Base-by-base conservation (phyloP, 1,140 invertebrate species). In the Catajapyx aquilonaris region DNA sequence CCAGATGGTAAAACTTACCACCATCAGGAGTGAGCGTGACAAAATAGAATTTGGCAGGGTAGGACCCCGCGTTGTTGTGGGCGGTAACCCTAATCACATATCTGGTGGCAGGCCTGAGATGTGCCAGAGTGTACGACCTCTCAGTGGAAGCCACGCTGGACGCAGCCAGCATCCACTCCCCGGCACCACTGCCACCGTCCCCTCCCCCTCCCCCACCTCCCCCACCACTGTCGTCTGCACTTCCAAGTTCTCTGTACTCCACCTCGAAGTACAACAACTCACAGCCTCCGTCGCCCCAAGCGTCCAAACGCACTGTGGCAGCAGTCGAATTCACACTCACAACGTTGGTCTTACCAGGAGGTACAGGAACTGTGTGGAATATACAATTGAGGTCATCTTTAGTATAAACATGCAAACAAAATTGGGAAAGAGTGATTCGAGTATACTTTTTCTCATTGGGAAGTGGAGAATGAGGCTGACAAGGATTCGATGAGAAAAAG, bases 21-120 rank as follows among this genome's bases (percentile, higher is more conserved):
- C 74, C 77, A 47, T 70, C 68, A 16, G 72, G 57, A 2, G 74
- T 77, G 30, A 81, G 65, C 3, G 81, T 85, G 20, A 77, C 76
- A 54, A 84, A 80, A 57, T 84, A 80, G 51, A 91, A 88, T n/a
- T 81, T 61, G 0, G 77, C 78, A 28, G 77, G 71, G 1, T 81
- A 83, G 32, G 77, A 79, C 0, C 90, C 90, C 0, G 87, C 87
- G 53, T 88, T 85, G 55, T 91, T 94, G 55, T 84, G 74, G 1
- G 87, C 87, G 0, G 78, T 81, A 34, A 93, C 76, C 41, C 73
- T 70, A 20, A 94, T 65, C 43, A 80, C 73, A 55, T 94, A 93
- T 49, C 76, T 76, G 0, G 80, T 83, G n/a, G 73, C 80, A 0
- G 86, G 75, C 22, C 70, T 67, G 10, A 95, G 60, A 40, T 86